Percentiles rank a stretch among this genome's conserved stretches.
These are phyloP conservation scores for Musca domestica DNA, from an alignment of 1,140 invertebrate genomes.

Conservation along the genomic window DNA sequence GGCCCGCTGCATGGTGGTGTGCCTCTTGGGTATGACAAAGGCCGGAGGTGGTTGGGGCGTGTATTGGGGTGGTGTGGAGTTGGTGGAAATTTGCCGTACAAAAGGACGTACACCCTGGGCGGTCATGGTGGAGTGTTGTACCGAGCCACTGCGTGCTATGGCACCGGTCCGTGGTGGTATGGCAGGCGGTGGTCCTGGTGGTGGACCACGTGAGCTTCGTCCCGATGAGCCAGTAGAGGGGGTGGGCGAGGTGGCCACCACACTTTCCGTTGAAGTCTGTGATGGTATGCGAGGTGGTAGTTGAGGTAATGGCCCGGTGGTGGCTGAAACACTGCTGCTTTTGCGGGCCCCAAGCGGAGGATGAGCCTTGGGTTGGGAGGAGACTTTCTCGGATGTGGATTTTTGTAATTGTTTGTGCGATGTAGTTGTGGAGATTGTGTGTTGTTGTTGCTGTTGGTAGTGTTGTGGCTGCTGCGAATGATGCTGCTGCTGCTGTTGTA, in stretches of 20 bases:
- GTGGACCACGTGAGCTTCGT: conserved; percentile 26
- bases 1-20: conserved; percentile 39
- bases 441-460: conserved; percentile 17
- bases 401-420: conserved; percentile 16
- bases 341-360: conserved; percentile 7
- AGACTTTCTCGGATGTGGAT: conserved; percentile 24
- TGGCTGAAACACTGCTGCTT: conserved; percentile 4
- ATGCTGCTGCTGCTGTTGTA: conserved; percentile 15
- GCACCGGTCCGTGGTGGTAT: conserved; percentile 52
- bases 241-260: conserved; percentile 45
- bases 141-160: conserved; percentile 44
- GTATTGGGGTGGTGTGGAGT: conserved; percentile 52
- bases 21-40: conserved; percentile 60
- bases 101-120: conserved; percentile 32
- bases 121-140: conserved; percentile 32
- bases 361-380: conserved; percentile 28
- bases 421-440: background rate
- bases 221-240: conserved; percentile 47
- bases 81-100: conserved; percentile 46
- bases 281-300: conserved; percentile 45
- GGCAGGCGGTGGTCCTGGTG: conserved; percentile 52
- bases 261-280: conserved; percentile 42
- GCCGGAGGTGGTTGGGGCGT: conserved; percentile 57
- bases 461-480: conserved; percentile 3
- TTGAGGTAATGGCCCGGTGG: conserved; percentile 32